Evolutionary conservation across 2,113 vertebrate genomes (phyloP).

Genomic region (human (Homo sapiens)): DNA sequence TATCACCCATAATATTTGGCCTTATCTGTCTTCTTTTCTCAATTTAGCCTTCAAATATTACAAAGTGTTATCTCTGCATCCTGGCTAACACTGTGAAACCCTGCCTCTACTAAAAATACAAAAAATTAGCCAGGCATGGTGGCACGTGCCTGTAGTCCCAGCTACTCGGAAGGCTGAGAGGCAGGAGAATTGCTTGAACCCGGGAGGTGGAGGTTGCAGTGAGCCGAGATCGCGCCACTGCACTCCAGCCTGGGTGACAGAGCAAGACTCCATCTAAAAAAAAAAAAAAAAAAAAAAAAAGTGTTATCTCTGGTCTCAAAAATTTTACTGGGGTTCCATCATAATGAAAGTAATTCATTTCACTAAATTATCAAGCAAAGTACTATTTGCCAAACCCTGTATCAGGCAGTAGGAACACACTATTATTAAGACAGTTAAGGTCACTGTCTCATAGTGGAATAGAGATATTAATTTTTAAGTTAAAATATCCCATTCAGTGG

Average conservation of each 20-base stretch:
- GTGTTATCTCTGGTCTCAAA: neutral
- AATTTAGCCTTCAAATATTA: conserved; percentile 30
- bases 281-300: neutral
- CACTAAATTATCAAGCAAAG: neutral
- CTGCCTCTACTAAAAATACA: too few species aligned
- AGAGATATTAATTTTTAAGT: neutral
- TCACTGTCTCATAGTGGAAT: neutral
- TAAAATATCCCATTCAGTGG: neutral
- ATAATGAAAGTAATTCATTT: conserved; percentile 6
- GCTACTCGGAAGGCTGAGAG: too few species aligned
- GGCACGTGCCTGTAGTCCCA: too few species aligned
- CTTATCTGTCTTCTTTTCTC: neutral
- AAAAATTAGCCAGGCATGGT: too few species aligned
- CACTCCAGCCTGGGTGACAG: too few species aligned
- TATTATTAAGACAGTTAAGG: neutral
- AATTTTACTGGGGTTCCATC: neutral
- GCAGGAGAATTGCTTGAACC: too few species aligned
- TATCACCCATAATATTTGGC: conserved; percentile 36
- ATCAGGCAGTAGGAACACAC: neutral
- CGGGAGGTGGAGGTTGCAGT: too few species aligned
- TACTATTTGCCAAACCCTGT: neutral
- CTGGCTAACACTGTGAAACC: too few species aligned
- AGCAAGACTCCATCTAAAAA: too few species aligned
- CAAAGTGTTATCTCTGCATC: neutral
- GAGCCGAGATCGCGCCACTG: too few species aligned